Conservation (phyloP, 1,140 invertebrate genomes). For the Helicoverpa zea region DNA sequence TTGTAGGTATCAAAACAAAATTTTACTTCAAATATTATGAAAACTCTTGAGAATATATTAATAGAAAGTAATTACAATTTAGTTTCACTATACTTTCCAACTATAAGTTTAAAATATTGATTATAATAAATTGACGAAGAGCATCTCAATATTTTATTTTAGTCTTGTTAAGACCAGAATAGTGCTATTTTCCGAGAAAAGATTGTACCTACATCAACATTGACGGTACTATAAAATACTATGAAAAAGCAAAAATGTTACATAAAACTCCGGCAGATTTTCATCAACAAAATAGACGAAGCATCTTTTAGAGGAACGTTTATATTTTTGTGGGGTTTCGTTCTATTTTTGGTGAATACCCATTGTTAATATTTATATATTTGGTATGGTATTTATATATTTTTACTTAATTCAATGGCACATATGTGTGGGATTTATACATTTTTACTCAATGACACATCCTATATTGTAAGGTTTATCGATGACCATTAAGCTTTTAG, state of each 20-base stretch:
- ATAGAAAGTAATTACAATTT: conserved; percentile 4
- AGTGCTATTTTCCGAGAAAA: background rate
- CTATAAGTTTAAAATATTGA: too few relatives aligned
- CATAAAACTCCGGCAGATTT: background rate
- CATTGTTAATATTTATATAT: too few relatives aligned
- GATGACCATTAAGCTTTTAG: too few relatives aligned
- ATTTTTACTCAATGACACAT: too few relatives aligned
- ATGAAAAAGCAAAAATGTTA: background rate
- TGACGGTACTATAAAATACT: background rate
- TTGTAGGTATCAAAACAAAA: too few relatives aligned
- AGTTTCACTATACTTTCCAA: background rate
- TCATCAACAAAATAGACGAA: too few relatives aligned
- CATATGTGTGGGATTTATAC: too few relatives aligned
- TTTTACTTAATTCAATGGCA: background rate
- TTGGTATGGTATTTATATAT: background rate
- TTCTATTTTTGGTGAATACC: too few relatives aligned
- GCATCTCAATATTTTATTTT: background rate
- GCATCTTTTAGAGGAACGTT: too few relatives aligned
- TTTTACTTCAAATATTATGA: too few relatives aligned
- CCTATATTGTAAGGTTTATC: too few relatives aligned
- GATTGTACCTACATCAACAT: background rate
- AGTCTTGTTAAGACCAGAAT: background rate
- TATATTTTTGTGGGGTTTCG: too few relatives aligned
- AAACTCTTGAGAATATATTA: background rate
- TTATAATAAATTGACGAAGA: background rate